phyloP scores from a whole-genome alignment of 35 echinoderm and acorn worm genomes.

The Apostichopus japonicus region DNA sequence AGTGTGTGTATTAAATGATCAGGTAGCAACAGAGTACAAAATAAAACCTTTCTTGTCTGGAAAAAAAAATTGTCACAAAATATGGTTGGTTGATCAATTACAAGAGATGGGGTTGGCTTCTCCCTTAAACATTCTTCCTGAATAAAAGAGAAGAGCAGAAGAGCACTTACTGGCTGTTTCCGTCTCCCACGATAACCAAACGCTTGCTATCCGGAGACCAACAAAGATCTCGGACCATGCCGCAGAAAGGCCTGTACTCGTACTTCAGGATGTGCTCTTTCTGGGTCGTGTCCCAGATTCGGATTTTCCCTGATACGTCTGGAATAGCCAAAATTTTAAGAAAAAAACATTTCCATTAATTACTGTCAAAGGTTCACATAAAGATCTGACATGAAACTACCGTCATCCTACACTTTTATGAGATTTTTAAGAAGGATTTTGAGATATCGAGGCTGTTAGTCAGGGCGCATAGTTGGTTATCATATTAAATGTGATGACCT shows the following conservation, averaged over 20 bases:
- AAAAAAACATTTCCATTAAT: not conserved
- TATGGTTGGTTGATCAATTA: too few species aligned
- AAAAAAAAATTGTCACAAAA: too few species aligned
- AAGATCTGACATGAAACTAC: not conserved
- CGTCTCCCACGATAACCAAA: constrained; percentile 71
- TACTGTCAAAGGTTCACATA: not conserved
- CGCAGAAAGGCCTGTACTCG: constrained; percentile 70
- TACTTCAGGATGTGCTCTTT: constrained; percentile 74
- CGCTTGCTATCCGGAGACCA: constrained; percentile 92
- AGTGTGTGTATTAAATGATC: too few species aligned
- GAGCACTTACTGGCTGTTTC: constrained; percentile 71
- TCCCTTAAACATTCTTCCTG: too few species aligned
- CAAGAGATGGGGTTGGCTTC: too few species aligned
- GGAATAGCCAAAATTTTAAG: not conserved
- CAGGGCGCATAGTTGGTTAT: too few species aligned
- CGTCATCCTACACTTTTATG: not conserved
- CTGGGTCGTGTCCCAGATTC: constrained; percentile 94
- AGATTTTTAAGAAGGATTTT: not conserved
- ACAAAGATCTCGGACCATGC: constrained; percentile 72
- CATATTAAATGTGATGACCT: too few species aligned
- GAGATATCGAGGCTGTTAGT: too few species aligned
- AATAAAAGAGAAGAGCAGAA: too few species aligned
- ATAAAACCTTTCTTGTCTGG: too few species aligned
- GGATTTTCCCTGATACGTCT: constrained; percentile 81
- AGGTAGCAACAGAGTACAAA: too few species aligned